Base-by-base conservation (phyloP, 2,113 vertebrate species). In the Platycercus adscitus region DNA sequence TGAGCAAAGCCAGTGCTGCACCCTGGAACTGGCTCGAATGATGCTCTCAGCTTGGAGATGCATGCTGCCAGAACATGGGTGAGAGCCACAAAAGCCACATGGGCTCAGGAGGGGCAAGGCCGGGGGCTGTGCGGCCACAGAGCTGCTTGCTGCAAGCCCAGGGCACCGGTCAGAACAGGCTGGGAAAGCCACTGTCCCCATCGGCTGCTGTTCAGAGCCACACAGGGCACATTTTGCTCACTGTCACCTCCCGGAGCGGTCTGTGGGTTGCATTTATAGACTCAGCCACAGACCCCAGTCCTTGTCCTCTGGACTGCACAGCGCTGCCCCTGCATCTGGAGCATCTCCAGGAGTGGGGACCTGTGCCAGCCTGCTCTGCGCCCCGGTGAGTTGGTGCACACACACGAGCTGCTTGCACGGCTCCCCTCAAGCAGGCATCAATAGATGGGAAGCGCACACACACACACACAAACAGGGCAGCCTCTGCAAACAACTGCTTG, bases 401-500 rank as follows among this genome's bases (percentile, higher is more conserved):
- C 73, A 39, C 23, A 64, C 17, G 1, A 78, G 88, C 47, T 2
- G 2, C 81, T 73, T 43, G 15, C 70, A 52, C 10, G 3, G 26
- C 44, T 81, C 78, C n/a, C 63, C 9, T 28, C 1, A 13, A 72
- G 43, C 1, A 13, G 69, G 43, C 39, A 75, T 83, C 16, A 10
- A 86, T 77, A 43, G 1, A 29, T 13, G 69, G 93, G 78, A 86
- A 87, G 65, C 35, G 20, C 44, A 28, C 61, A 37, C 43, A 37
- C 43, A 37, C 53, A 91, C 80, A 75, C 63, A 92, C 77, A 92
- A 95, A 96, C 94, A 97, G 83, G 90, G 97, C 96, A 97, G 97
- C 97, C 95, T 98, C 97, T 97, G 97, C 98, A 98, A 98, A 98
- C 97, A 98, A 98, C 97, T 98, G 96, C 97, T 98, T 97, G 97